Evolutionary conservation across 1,140 invertebrate species (phyloP).

Genomic region (Drosophila aff.): DNA sequence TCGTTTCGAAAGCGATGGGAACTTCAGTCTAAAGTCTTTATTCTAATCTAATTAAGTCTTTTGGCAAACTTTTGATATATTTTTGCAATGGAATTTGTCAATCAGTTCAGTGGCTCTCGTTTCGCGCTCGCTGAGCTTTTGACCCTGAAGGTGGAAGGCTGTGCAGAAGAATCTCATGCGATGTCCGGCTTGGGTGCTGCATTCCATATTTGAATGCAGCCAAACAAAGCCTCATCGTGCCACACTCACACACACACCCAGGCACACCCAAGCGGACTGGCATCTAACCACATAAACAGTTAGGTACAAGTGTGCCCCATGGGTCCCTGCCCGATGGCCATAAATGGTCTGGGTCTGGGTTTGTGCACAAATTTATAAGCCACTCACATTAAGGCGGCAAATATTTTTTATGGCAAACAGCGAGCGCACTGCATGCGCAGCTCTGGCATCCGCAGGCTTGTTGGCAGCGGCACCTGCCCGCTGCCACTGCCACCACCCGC

Average conservation of each 20-base stretch:
- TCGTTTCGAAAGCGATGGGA: background rate
- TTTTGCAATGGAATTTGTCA: background rate
- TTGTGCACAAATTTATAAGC: slow-evolving; percentile 80
- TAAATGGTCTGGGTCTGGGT: slow-evolving; percentile 73
- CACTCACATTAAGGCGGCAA: slow-evolving; percentile 79
- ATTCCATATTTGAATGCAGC: slow-evolving; percentile 49
- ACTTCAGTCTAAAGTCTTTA: background rate
- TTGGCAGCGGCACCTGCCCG: slow-evolving; percentile 51
- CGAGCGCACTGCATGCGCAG: slow-evolving; percentile 42
- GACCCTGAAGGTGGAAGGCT: slow-evolving; percentile 13
- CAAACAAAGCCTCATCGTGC: slow-evolving; percentile 39
- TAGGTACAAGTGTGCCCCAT: slow-evolving; percentile 64
- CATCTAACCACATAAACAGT: slow-evolving; percentile 63
- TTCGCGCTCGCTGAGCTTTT: background rate
- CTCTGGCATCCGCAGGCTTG: slow-evolving; percentile 45
- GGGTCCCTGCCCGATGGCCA: slow-evolving; percentile 51
- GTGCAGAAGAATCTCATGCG: slow-evolving; percentile 18
- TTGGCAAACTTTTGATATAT: background rate
- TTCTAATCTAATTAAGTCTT: background rate
- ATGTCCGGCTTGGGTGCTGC: slow-evolving; percentile 31
- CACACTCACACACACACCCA: slow-evolving; percentile 11
- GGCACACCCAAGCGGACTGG: slow-evolving; percentile 24
- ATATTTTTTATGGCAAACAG: slow-evolving; percentile 75
- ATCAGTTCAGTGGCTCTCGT: slow-evolving; percentile 1
- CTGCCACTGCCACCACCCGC: slow-evolving; percentile 15